These are phyloP conservation scores for Ellobius talpinus DNA, from an alignment of 2,113 vertebrate genomes.

Conservation along the genomic window DNA sequence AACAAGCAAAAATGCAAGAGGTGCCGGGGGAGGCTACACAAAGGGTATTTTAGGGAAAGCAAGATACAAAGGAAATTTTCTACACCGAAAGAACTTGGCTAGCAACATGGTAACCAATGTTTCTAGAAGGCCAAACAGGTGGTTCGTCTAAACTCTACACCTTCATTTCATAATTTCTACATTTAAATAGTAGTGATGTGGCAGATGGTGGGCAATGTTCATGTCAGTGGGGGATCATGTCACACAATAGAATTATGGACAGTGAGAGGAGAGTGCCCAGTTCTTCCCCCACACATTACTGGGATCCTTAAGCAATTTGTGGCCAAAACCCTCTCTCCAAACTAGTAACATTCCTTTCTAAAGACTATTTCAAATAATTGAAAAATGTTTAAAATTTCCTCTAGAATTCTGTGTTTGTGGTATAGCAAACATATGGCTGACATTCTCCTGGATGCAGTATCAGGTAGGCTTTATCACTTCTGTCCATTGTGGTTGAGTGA, in stretches of 20 bases:
- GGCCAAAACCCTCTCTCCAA: background rate
- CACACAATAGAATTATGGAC: background rate
- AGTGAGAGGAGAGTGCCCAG: background rate
- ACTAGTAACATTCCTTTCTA: background rate
- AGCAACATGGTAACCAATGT: background rate
- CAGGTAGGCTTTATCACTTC: background rate
- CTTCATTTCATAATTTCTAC: background rate
- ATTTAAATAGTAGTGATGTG: background rate
- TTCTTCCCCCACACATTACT: background rate
- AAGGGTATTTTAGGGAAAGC: background rate
- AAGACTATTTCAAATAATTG: background rate
- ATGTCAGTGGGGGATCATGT: background rate
- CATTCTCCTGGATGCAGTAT: background rate
- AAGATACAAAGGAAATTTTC: conserved; percentile 21
- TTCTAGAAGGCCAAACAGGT: background rate
- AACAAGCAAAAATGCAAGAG: conserved; percentile 31
- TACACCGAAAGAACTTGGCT: background rate
- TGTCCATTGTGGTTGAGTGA: background rate
- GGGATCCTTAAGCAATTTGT: background rate
- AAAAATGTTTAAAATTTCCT: conserved; percentile 4
- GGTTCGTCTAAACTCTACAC: background rate
- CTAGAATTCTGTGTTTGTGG: background rate
- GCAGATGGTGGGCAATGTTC: background rate
- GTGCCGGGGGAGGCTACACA: background rate
- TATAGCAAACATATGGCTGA: background rate